These are phyloP conservation scores for Chymomyza costata DNA, from an alignment of 1,140 invertebrate species.

Conservation along the genomic window DNA sequence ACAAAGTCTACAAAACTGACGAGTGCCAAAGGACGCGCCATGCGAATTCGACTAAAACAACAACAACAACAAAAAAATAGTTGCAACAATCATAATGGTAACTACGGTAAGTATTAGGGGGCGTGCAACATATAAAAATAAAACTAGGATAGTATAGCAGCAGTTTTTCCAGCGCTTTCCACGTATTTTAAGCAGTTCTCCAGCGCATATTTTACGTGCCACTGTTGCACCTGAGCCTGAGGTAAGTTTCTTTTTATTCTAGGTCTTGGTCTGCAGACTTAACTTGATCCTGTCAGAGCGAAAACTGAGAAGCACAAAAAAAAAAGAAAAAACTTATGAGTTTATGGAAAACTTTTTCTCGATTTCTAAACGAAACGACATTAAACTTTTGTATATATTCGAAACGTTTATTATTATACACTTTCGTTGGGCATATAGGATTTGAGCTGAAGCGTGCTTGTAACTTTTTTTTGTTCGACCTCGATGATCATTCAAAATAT, in stretches of 20 bases:
- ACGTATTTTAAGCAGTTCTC: constrained; percentile 25
- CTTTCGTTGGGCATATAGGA: too few relatives aligned
- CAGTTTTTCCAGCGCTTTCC: constrained; percentile 56
- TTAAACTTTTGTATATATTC: constrained; percentile 22
- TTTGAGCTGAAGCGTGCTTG: too few relatives aligned
- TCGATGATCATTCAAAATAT: too few relatives aligned
- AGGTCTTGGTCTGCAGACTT: too few relatives aligned
- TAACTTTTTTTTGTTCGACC: too few relatives aligned
- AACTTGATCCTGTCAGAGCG: too few relatives aligned
- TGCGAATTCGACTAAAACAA: constrained; percentile 40
- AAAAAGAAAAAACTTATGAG: constrained; percentile 45
- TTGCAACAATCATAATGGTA: background rate
- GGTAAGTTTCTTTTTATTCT: too few relatives aligned
- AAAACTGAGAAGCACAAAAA: too few relatives aligned
- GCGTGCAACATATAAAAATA: constrained; percentile 44
- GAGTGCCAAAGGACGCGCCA: constrained; percentile 36
- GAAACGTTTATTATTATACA: too few relatives aligned
- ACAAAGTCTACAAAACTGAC: constrained; percentile 50
- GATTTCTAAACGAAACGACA: constrained; percentile 20
- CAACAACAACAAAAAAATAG: background rate
- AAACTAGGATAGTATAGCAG: constrained; percentile 39
- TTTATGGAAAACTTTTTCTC: constrained; percentile 46
- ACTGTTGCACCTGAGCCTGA: constrained; percentile 31
- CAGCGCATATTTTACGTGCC: constrained; percentile 47
- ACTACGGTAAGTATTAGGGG: constrained; percentile 19